Percentiles rank a stretch among this genome's conserved stretches.
Evolutionary conservation across 2,888 invertebrate genomes (phyloP).

Genomic region (Cryptophagus acutangulus): DNA sequence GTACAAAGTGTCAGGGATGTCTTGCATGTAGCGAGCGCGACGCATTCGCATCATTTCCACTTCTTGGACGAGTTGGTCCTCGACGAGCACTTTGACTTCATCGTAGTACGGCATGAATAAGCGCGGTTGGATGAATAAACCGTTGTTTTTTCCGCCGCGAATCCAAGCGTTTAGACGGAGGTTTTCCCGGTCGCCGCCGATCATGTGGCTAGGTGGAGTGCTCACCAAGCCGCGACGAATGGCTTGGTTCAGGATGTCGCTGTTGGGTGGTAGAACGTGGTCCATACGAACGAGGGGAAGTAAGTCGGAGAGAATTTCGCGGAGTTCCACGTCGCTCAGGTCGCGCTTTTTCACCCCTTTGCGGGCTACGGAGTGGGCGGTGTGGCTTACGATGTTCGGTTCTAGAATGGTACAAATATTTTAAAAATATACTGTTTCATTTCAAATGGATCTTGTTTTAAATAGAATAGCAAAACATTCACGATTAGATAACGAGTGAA

Average conservation of each 20-base stretch:
- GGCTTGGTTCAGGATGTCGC: slow-evolving; percentile 67
- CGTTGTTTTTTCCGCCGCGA: slow-evolving; percentile 65
- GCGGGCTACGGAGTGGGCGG: slow-evolving; percentile 84
- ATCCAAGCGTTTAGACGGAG: slow-evolving; percentile 75
- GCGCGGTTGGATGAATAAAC: slow-evolving; percentile 75
- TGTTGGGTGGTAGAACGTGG: slow-evolving; percentile 82
- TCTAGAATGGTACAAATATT: slow-evolving; percentile 50
- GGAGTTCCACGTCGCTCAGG: slow-evolving; percentile 76
- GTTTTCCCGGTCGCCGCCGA: slow-evolving; percentile 67
- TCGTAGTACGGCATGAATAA: slow-evolving; percentile 94
- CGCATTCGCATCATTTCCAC: slow-evolving; percentile 48
- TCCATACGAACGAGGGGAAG: slow-evolving; percentile 82
- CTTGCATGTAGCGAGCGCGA: slow-evolving; percentile 61
- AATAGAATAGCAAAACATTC: too few relatives aligned
- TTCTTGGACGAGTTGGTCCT: slow-evolving; percentile 78
- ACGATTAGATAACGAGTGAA: too few relatives aligned
- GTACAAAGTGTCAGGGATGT: slow-evolving; percentile 90
- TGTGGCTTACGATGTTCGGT: slow-evolving; percentile 85
- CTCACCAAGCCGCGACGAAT: slow-evolving; percentile 71
- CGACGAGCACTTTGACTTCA: slow-evolving; percentile 84
- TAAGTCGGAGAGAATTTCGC: slow-evolving; percentile 79
- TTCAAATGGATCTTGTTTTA: too few relatives aligned
- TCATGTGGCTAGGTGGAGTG: slow-evolving; percentile 80
- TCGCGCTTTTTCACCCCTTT: slow-evolving; percentile 80
- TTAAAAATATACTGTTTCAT: neutral